phyloP scores from a whole-genome alignment of 2,113 vertebrate species.

The Junco hyemalis region DNA sequence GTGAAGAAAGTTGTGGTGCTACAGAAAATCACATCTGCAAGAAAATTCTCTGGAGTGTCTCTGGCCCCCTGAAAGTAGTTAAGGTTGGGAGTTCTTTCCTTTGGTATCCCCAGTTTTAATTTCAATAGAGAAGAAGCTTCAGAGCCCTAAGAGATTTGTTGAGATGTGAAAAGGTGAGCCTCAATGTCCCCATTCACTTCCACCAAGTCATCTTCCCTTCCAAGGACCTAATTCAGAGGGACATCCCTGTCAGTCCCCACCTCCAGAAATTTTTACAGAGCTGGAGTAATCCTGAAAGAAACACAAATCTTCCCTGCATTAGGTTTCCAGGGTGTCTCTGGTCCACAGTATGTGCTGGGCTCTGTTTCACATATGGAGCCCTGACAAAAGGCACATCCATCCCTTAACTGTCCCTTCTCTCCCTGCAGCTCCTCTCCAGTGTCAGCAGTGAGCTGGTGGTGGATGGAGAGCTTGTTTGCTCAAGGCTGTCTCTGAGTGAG shows the following conservation, averaged over 20 bases:
- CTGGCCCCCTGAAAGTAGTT: neutral
- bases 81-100: neutral
- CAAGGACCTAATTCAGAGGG: neutral
- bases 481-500: neutral
- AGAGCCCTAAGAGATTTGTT: neutral
- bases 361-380: neutral
- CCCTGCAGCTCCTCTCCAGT: neutral
- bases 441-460: neutral
- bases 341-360: neutral
- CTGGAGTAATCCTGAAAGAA: neutral
- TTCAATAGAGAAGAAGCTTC: neutral
- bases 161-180: neutral
- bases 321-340: neutral
- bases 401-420: neutral
- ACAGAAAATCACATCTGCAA: neutral
- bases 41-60: neutral
- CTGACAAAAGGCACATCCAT: neutral
- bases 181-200: neutral
- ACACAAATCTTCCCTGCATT: neutral
- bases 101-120: neutral
- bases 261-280: neutral
- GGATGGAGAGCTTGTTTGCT: slow-evolving; percentile 37
- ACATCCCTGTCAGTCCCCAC: neutral
- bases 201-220: neutral
- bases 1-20: neutral